Evolutionary conservation across 2,113 vertebrate genomes (phyloP).

Genomic region (Urocitellus parryii): DNA sequence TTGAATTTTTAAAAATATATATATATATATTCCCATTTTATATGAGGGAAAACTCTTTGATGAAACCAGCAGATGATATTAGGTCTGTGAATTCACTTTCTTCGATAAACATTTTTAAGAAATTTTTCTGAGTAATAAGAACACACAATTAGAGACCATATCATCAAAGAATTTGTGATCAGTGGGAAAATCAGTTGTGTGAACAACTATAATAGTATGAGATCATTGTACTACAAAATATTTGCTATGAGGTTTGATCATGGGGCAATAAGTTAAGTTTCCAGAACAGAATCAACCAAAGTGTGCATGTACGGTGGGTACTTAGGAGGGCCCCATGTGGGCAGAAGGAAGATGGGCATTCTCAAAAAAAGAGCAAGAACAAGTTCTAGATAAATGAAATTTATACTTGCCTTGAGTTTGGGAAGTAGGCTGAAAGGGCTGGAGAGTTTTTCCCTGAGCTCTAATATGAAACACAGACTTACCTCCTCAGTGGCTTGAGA

Average conservation of each 20-base stretch:
- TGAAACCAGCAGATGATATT: background rate
- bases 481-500: background rate
- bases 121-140: background rate
- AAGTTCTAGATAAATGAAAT: background rate
- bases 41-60: background rate
- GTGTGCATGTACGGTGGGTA: background rate
- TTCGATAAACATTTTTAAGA: background rate
- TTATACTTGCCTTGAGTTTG: background rate
- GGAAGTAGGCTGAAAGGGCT: rapidly evolving
- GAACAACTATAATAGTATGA: background rate
- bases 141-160: background rate
- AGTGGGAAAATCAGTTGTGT: background rate
- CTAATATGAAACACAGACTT: background rate
- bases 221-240: background rate
- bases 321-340: background rate
- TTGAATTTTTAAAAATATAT: too few species aligned
- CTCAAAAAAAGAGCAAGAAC: background rate
- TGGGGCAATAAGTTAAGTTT: background rate
- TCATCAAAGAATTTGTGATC: background rate
- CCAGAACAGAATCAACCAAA: background rate
- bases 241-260: background rate
- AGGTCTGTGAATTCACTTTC: background rate
- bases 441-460: rapidly evolving
- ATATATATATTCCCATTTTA: background rate
- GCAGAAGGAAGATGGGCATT: background rate